A percentile compares a stretch with the other conserved stretches of the same genome.
Conservation (phyloP, 2,888 invertebrate species). For the Conomelus anceps region DNA sequence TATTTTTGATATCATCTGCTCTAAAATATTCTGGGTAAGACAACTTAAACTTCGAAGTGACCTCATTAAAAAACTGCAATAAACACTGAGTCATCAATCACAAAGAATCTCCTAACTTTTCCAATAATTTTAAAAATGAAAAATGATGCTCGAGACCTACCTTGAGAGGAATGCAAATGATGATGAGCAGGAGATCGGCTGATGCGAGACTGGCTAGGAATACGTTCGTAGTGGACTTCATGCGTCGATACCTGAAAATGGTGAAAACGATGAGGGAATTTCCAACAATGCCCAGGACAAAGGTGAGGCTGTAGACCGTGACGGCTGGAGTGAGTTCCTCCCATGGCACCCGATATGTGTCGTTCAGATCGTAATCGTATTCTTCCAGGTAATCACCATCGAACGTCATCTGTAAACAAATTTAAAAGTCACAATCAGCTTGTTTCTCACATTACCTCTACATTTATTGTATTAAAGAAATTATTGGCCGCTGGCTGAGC, state of each 20-base stretch:
- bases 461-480: too few relatives aligned
- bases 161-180: constrained; percentile 65
- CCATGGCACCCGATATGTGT: neutral
- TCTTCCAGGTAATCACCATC: neutral
- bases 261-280: constrained; percentile 52
- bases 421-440: too few relatives aligned
- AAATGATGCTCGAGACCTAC: constrained; percentile 44
- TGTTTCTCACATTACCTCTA: too few relatives aligned
- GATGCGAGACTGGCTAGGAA: constrained; percentile 61
- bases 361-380: neutral
- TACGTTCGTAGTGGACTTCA: constrained; percentile 59
- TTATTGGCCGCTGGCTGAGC: too few relatives aligned
- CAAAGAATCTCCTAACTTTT: too few relatives aligned
- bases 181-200: constrained; percentile 60
- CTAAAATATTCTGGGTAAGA: too few relatives aligned
- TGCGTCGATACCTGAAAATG: constrained; percentile 48
- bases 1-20: too few relatives aligned
- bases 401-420: neutral
- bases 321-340: constrained; percentile 41
- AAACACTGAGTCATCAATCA: too few relatives aligned
- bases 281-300: constrained; percentile 54
- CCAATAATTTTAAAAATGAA: too few relatives aligned
- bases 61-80: too few relatives aligned
- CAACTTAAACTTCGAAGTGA: too few relatives aligned
- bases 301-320: constrained; percentile 52